Evolutionary conservation across 2,113 vertebrate species (phyloP), one percentile per base, ranked within the genome.

Genomic region (Macquaria ambigua): DNA sequence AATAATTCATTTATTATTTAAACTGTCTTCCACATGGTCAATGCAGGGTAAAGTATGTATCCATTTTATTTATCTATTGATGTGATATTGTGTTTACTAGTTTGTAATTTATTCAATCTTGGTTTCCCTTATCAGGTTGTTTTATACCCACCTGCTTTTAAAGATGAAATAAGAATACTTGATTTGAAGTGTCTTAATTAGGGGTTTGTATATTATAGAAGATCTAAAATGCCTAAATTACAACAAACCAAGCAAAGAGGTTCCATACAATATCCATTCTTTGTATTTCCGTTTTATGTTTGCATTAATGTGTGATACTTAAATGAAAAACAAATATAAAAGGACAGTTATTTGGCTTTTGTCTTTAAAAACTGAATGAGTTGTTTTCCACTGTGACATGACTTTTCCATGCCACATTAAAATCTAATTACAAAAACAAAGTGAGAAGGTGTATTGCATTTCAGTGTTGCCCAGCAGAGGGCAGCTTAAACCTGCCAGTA

Each of bases 41-140:
- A 90, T 96, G 86, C 94, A 95, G 95, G 95, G 95, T 93, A 94
- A 95, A 96, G 95, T 96, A 96, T 93, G 95, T 96, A 96, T 96
- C 87, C 83, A 93, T 87, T 95, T 94, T 90, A 92, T 95, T 93
- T 91, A 91, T 95, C 64, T 92, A 90, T 92, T 92, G 78, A 93
- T 88, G 91, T 93, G 91, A 87, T 90, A 93, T 89, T 92, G 92
- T 94, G 90, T 93, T 91, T 91, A 93, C 87, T 89, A 79, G 81
- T 84, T 86, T 89, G 82, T 68, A 73, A 73, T 86, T 82, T 85
- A 88, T 91, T 90, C 86, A 80, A 31, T 79, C 56, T 92, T 81
- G 58, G 76, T 90, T 89, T 93, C 75, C 64, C 74, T 90, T 73
- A 77, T 90, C 85, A 92, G 90, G 76, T 68, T 90, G 87, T 93